Conservation (phyloP, 2,888 invertebrate species). For the Neoaliturus tenellus region DNA sequence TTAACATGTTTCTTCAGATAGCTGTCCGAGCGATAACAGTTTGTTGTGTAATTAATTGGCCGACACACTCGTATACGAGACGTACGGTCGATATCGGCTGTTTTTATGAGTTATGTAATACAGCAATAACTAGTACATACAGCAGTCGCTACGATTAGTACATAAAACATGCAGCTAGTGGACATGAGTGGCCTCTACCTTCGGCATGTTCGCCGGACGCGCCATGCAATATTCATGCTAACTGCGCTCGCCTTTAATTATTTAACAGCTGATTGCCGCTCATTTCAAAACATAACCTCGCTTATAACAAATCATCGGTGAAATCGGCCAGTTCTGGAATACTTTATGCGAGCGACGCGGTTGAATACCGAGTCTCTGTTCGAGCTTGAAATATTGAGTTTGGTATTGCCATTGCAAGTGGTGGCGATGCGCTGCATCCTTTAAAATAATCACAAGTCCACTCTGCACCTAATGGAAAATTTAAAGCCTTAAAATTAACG, state of each 20-base stretch:
- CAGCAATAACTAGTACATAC: neutral
- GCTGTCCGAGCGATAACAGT: constrained; percentile 34
- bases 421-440: too few species aligned
- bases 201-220: neutral
- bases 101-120: constrained; percentile 22
- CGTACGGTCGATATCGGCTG: neutral
- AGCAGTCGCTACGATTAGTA: neutral
- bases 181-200: neutral
- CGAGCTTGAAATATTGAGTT: neutral
- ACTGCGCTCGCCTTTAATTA: constrained; percentile 27
- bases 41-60: constrained; percentile 25
- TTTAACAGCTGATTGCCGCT: constrained; percentile 40
- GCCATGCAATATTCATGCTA: constrained; percentile 34
- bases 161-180: constrained; percentile 1
- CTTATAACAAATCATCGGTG: constrained; percentile 25
- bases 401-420: too few species aligned
- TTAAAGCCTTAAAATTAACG: too few species aligned
- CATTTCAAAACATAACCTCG: constrained; percentile 37
- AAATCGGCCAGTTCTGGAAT: neutral
- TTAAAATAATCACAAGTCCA: too few species aligned
- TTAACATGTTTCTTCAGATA: constrained; percentile 43
- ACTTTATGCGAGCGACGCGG: neutral
- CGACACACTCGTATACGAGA: neutral
- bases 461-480: too few species aligned
- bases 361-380: neutral